Evolutionary conservation across 2,113 vertebrate genomes (phyloP).

Genomic region (Equus quagga): DNA sequence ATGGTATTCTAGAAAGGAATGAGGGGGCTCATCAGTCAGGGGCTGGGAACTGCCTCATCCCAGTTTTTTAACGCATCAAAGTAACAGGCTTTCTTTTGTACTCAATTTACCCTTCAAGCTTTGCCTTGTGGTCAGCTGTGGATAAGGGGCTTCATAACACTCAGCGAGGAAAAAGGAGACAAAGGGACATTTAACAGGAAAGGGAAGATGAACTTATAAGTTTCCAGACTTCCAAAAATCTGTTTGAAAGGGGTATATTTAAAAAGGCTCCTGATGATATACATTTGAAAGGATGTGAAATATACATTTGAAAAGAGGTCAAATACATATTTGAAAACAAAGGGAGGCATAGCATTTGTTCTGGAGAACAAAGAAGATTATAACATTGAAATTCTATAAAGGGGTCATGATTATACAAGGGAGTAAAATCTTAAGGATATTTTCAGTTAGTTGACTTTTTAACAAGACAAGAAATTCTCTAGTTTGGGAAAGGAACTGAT

Average conservation of each 20-base stretch:
- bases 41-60: not conserved
- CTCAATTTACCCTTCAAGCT: not conserved
- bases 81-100: slow-evolving; percentile 14
- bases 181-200: not conserved
- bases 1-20: not conserved
- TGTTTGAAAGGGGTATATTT: slow-evolving; percentile 24
- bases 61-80: slow-evolving; percentile 28
- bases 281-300: slow-evolving; percentile 61
- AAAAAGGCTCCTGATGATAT: slow-evolving; percentile 58
- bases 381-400: slow-evolving; percentile 59
- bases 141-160: not conserved
- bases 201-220: not conserved
- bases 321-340: slow-evolving; percentile 52
- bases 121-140: not conserved
- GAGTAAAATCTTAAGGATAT: slow-evolving; percentile 29
- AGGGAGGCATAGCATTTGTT: slow-evolving; percentile 44
- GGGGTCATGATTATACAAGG: not conserved
- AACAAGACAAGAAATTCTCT: not conserved
- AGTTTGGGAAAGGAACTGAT: not conserved
- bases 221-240: slow-evolving; percentile 64
- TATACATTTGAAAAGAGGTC: slow-evolving; percentile 62
- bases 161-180: not conserved
- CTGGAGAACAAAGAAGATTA: slow-evolving; percentile 59
- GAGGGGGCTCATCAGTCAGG: not conserved
- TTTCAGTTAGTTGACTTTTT: slow-evolving; percentile 51